Evolutionary conservation across 1,140 invertebrate species (phyloP), one percentile per base, ranked within the genome.

Genomic region (Anastrepha obliqua): DNA sequence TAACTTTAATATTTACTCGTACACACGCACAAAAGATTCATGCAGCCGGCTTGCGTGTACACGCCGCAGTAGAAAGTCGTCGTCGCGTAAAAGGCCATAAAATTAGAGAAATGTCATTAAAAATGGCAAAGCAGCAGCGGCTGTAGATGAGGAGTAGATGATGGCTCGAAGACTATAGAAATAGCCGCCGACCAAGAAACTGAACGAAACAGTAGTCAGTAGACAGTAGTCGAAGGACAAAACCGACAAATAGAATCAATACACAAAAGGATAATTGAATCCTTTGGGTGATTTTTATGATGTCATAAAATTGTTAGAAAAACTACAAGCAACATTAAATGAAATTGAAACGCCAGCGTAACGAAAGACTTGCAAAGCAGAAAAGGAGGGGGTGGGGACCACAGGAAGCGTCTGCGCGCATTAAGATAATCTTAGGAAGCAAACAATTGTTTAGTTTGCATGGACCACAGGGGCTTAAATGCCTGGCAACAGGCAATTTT

Each of bases 221-320:
- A n/a, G 29, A 29, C 29, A 29, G 29, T 29, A 29, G 29, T 29
- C 29, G 29, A 29, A 29, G 8, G 44, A 74, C 65, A 67, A 29
- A 67, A 67, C 29, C 65, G 39, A 39, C 39, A 44, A 70, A 42
- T 70, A 42, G 39, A 7, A 74, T 74, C 70, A 29, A 74, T 51
- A 74, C 42, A 51, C 70, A 47, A 74, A 47, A 47, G 70, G 70
- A 74, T 51, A 74, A 74, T 74, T 74, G 70, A 74, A 74, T 74
- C 70, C 70, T 74, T 74, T 51, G 70, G 70, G 70, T 74, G 70
- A 74, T 74, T 74, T 74, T 74, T 74, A 74, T 74, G 70, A 74
- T 74, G 70, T 74, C 70, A 17, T 74, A 74, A 74, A 74, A 74
- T 74, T 51, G 44, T 47, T 29, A 74, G 44, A 74, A 74, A 20